Conservation (phyloP, 2,797 vertebrate species). For the Enteromius paludinosus region DNA sequence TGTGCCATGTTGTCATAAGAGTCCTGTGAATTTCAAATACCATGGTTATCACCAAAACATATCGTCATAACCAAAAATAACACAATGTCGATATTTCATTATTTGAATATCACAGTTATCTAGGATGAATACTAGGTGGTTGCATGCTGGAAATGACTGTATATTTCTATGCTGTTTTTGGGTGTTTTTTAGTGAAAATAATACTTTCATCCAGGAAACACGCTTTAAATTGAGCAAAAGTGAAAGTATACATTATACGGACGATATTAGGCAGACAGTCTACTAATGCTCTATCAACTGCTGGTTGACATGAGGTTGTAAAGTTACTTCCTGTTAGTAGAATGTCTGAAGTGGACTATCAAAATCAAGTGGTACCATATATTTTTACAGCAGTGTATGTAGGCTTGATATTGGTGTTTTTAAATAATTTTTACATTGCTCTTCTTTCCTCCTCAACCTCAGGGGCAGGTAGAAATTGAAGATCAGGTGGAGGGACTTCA, state of each 20-base stretch:
- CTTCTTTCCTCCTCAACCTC: slow-evolving; percentile 6
- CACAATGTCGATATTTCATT: too few species aligned
- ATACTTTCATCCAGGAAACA: background rate
- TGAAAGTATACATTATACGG: background rate
- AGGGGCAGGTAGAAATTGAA: slow-evolving; percentile 98
- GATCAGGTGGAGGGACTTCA: slow-evolving; percentile 97
- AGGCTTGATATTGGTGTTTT: background rate
- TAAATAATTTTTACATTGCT: background rate
- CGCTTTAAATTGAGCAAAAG: background rate
- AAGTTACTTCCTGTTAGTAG: too few species aligned
- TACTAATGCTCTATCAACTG: too few species aligned
- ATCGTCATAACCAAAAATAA: too few species aligned
- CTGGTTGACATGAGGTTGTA: too few species aligned
- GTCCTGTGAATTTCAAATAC: too few species aligned
- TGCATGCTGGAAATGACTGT: background rate
- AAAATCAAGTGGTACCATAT: background rate
- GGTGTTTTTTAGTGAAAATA: background rate
- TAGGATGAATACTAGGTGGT: background rate
- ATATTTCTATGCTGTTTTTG: background rate
- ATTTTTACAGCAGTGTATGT: background rate
- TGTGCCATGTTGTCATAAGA: too few species aligned
- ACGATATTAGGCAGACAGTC: too few species aligned
- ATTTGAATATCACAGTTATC: too few species aligned
- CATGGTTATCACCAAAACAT: too few species aligned
- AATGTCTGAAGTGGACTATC: too few species aligned